Base-by-base conservation (phyloP, 2,888 invertebrate species). In the Scaptodrosophila latifasciaeformis region DNA sequence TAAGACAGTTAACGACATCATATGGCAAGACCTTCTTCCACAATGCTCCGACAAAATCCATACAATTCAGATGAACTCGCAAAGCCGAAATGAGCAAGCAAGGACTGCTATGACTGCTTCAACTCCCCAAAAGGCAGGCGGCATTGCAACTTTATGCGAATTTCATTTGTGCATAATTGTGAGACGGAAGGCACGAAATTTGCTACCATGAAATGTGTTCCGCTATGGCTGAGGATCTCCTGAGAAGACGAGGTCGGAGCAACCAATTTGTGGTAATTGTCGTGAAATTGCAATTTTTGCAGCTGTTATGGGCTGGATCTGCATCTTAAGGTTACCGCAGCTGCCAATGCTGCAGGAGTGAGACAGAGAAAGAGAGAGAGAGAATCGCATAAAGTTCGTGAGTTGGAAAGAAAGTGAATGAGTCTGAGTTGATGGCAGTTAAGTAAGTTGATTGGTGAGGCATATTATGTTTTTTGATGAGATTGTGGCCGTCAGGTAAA, bases 191-290 rank as follows among this genome's bases (percentile, higher is more conserved):
- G 53, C 49, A 59, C 52, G 64, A 48, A 9, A 43, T 29, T 10
- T 31, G 31, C 9, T 31, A 2, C 12, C 31, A 12, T 7, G 35
- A 35, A 17, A 9, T 39, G 24, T 52, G 21, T 43, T 9, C 42
- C 17, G 3, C 9, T 44, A 24, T 7, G 24, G 24, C 24, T 24
- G 3, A 5, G 4, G 24, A 3, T 24, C 7, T 24, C 24, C 24
- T 3, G 3, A 3, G 4, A 3, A 24, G 24, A 3, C 24, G 24
- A 24, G 4, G 31, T 10, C n/a, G 13, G 21, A 77, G 77, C 76
- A 72, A 72, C 72, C 77, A 78, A 78, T 78, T 78, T 78, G 77
- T 71, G 77, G 77, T 78, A 78, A 78, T 78, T 78, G 79, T 79
- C 77, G 77, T 67, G 77, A 77, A 76, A 78, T 76, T 78, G 75